Conservation (phyloP, 2,113 vertebrate species). For the Brachyhypopomus gauderio region DNA sequence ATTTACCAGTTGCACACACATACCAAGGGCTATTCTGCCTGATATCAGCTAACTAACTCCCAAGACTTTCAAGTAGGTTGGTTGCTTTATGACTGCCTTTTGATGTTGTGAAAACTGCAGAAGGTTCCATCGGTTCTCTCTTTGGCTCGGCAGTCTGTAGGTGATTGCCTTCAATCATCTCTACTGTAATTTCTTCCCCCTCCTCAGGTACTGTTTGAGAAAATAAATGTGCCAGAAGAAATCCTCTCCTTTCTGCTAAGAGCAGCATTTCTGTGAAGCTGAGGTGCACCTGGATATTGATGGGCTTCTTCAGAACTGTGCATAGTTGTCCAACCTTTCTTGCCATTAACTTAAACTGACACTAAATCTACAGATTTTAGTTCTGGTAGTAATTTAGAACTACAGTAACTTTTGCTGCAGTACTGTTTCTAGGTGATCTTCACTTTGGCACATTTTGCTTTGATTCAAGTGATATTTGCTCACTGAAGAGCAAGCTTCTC, state of each 20-base stretch:
- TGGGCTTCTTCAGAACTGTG: background rate
- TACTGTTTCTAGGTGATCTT: background rate
- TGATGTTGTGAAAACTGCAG: background rate
- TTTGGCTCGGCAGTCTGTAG: background rate
- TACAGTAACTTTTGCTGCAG: too few species aligned
- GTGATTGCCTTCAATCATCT: background rate
- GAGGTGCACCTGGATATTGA: background rate
- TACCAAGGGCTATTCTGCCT: background rate
- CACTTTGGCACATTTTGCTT: background rate
- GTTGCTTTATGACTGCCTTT: background rate
- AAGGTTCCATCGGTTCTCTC: too few species aligned
- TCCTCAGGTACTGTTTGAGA: background rate
- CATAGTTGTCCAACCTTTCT: constrained; percentile 5
- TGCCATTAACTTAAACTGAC: background rate
- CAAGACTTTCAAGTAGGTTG: background rate
- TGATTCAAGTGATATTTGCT: background rate
- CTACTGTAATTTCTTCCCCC: background rate
- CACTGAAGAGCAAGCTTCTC: background rate
- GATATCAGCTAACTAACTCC: constrained; percentile 1
- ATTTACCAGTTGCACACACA: background rate
- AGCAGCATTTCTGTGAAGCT: background rate
- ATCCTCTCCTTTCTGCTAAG: background rate
- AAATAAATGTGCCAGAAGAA: background rate
- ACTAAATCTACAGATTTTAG: constrained; percentile 2
- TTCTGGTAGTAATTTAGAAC: background rate